Percentiles rank a stretch among this genome's conserved stretches.
These are phyloP conservation scores for Rhinophrynus dorsalis DNA, from an alignment of 2,797 vertebrate species.

Conservation along the genomic window DNA sequence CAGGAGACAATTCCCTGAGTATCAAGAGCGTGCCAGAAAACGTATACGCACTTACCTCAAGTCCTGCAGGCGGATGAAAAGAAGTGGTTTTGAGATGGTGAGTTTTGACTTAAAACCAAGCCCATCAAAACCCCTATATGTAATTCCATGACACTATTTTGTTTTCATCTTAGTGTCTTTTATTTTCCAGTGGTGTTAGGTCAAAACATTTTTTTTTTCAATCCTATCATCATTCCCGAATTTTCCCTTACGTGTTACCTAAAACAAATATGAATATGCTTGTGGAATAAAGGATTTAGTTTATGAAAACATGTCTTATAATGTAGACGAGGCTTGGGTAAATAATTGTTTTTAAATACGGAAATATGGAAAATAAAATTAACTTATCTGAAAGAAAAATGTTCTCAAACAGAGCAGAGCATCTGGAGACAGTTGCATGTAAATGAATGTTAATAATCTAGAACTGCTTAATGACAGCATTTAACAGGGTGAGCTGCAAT, in stretches of 20 bases:
- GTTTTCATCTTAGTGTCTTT: slow-evolving; percentile 77
- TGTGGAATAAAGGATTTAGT: too few species aligned
- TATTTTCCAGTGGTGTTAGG: slow-evolving; percentile 64
- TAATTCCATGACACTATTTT: slow-evolving; percentile 80
- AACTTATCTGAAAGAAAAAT: too few species aligned
- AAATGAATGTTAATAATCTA: too few species aligned
- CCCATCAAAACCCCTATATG: slow-evolving; percentile 76
- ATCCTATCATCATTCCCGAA: slow-evolving; percentile 66
- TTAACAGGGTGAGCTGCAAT: too few species aligned
- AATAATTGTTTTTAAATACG: too few species aligned
- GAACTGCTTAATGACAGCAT: too few species aligned
- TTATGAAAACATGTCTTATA: too few species aligned
- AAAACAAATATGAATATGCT: slow-evolving; percentile 47
- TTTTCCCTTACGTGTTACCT: slow-evolving; percentile 59
- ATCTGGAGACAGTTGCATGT: too few species aligned
- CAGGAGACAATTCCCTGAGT: slow-evolving; percentile 85
- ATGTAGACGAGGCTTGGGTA: too few species aligned
- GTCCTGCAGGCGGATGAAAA: slow-evolving; percentile 87
- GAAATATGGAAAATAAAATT: too few species aligned
- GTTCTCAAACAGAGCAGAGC: too few species aligned
- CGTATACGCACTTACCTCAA: slow-evolving; percentile 86
- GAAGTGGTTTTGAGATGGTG: slow-evolving; percentile 88
- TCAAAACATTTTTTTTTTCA: slow-evolving; percentile 63
- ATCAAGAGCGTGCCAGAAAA: slow-evolving; percentile 83
- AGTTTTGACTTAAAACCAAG: slow-evolving; percentile 79